phyloP scores from a whole-genome alignment of 2,888 invertebrate species.

The Drosophila sordidula region DNA sequence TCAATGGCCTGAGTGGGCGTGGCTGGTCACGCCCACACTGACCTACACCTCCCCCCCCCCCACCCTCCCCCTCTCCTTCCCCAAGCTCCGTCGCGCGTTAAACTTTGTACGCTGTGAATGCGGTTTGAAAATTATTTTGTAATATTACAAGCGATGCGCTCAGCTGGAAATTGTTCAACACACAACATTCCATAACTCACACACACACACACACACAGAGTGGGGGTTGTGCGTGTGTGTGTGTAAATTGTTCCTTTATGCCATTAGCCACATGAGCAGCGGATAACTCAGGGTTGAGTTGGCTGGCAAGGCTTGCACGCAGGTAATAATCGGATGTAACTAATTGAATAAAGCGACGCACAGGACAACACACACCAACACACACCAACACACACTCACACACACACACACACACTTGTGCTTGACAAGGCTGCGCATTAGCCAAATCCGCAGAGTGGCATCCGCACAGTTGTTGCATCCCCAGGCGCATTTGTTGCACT shows the following conservation, averaged over 20 bases:
- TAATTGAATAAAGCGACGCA: slow-evolving; percentile 79
- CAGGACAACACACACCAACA: slow-evolving; percentile 46
- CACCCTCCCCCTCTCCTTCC: background rate
- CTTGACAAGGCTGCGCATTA: slow-evolving; percentile 48
- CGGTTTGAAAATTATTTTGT: slow-evolving; percentile 77
- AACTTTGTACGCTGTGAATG: slow-evolving; percentile 59
- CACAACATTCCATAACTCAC: slow-evolving; percentile 66
- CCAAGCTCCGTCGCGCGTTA: slow-evolving; percentile 8
- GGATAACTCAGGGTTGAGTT: background rate
- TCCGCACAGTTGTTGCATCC: slow-evolving; percentile 38
- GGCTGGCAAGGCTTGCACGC: slow-evolving; percentile 47
- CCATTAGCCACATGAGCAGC: slow-evolving; percentile 50
- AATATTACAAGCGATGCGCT: slow-evolving; percentile 76
- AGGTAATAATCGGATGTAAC: slow-evolving; percentile 80
- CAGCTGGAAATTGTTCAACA: slow-evolving; percentile 75
- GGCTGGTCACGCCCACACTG: slow-evolving; percentile 17
- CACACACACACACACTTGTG: slow-evolving; percentile 18
- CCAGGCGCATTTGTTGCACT: slow-evolving; percentile 8
- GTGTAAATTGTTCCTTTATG: slow-evolving; percentile 38
- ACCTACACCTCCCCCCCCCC: background rate
- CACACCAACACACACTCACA: slow-evolving; percentile 6
- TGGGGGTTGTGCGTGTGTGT: slow-evolving; percentile 3
- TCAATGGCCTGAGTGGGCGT: slow-evolving; percentile 51
- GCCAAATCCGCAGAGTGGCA: slow-evolving; percentile 59
- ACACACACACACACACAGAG: slow-evolving; percentile 11